A percentile compares a stretch with the other conserved stretches of the same genome.
Evolutionary conservation across 1,140 invertebrate species (phyloP).

Genomic region (Rhyacophila brunnea): DNA sequence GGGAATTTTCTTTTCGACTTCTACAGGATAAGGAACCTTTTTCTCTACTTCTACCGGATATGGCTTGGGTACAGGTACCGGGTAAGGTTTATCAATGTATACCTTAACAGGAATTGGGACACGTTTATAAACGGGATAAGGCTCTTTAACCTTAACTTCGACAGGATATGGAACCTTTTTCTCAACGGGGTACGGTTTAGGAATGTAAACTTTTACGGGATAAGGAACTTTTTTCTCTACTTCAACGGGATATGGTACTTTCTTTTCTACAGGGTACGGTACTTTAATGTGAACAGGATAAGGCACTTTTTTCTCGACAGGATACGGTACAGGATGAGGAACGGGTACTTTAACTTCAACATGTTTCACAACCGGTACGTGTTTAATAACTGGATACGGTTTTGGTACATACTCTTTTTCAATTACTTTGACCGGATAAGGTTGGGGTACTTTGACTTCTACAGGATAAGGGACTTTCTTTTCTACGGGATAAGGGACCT

Average conservation of each 20-base stretch:
- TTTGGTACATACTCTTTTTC: slow-evolving; percentile 56
- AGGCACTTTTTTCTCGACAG: slow-evolving; percentile 58
- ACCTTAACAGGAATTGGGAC: slow-evolving; percentile 53
- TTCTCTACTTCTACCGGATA: slow-evolving; percentile 56
- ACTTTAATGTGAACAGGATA: slow-evolving; percentile 49
- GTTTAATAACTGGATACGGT: slow-evolving; percentile 59
- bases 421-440: slow-evolving; percentile 51
- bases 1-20: slow-evolving; percentile 54
- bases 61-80: slow-evolving; percentile 51
- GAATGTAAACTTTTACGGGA: slow-evolving; percentile 46
- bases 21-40: slow-evolving; percentile 54
- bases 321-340: slow-evolving; percentile 46
- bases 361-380: slow-evolving; percentile 49
- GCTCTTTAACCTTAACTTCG: slow-evolving; percentile 54
- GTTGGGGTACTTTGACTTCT: slow-evolving; percentile 59
- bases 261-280: slow-evolving; percentile 53
- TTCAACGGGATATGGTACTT: slow-evolving; percentile 55
- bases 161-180: slow-evolving; percentile 46
- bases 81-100: slow-evolving; percentile 50
- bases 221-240: slow-evolving; percentile 53
- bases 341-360: slow-evolving; percentile 54
- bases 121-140: slow-evolving; percentile 55
- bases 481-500: slow-evolving; percentile 62
- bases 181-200: slow-evolving; percentile 58
- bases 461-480: slow-evolving; percentile 64